phyloP scores from a whole-genome alignment of 1,140 invertebrate species.

The Drosophila miranda region DNA sequence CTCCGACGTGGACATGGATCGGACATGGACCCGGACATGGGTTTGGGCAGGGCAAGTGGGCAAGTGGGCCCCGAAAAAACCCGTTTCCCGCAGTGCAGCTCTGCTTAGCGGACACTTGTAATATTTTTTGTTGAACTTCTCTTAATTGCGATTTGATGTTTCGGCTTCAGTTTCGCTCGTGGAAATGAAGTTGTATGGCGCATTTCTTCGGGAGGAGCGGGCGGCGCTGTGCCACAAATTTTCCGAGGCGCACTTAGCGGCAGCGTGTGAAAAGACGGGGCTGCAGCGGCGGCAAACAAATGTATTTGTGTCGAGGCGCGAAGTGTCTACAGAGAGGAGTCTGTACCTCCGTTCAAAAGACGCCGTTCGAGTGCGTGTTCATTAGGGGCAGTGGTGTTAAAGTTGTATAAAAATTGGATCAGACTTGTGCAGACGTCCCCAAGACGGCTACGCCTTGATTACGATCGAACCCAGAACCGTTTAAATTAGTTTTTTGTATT shows the following conservation, averaged over 20 bases:
- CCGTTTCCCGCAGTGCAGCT: constrained; percentile 27
- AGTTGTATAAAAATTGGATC: constrained; percentile 76
- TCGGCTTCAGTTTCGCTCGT: constrained; percentile 54
- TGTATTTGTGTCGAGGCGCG: constrained; percentile 36
- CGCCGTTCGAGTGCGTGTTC: constrained; percentile 41
- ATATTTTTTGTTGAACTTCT: constrained; percentile 68
- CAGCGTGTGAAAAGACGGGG: constrained; percentile 64
- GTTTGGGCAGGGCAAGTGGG: background rate
- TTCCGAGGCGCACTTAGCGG: constrained; percentile 62
- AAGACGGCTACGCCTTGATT: constrained; percentile 59
- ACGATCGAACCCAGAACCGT: constrained; percentile 65
- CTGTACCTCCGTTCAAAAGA: constrained; percentile 8
- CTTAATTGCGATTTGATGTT: constrained; percentile 80
- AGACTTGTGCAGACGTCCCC: constrained; percentile 2
- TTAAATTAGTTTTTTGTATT: constrained; percentile 77
- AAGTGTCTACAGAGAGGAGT: constrained; percentile 6
- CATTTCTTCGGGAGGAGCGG: constrained; percentile 7
- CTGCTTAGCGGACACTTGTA: constrained; percentile 70
- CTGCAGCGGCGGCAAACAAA: constrained; percentile 30
- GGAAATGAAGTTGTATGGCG: constrained; percentile 65
- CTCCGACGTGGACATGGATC: constrained; percentile 16
- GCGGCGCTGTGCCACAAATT: no score
- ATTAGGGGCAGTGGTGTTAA: constrained; percentile 62
- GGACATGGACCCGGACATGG: constrained; percentile 15
- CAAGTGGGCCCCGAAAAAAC: constrained; percentile 18